Conservation (phyloP, 1,140 invertebrate species). For the Thereuonema tuberculata region DNA sequence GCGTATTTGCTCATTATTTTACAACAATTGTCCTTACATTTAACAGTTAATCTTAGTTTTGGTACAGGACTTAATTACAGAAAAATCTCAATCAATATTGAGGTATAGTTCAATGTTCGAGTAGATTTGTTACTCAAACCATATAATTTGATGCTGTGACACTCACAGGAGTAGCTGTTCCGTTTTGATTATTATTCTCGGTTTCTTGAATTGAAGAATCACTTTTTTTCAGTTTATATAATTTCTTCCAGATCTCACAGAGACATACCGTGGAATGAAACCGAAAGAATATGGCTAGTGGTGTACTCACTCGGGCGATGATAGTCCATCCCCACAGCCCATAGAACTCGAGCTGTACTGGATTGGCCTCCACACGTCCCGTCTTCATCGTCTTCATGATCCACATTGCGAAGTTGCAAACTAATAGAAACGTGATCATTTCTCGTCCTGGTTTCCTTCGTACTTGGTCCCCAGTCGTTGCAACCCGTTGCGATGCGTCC, state of each 20-base stretch:
- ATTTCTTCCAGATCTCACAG: constrained; percentile 94
- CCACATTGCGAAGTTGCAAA: constrained; percentile 89
- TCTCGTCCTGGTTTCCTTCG: constrained; percentile 65
- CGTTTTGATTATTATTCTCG: too few relatives aligned
- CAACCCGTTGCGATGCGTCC: constrained; percentile 32
- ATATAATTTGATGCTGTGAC: too few relatives aligned
- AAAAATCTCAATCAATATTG: too few relatives aligned
- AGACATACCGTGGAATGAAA: constrained; percentile 93
- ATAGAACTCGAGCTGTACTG: constrained; percentile 82
- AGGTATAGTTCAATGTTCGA: too few relatives aligned
- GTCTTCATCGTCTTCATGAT: constrained; percentile 84
- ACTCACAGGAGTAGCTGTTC: too few relatives aligned
- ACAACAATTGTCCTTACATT: too few relatives aligned
- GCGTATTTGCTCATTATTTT: too few relatives aligned
- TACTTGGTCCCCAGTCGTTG: constrained; percentile 23
- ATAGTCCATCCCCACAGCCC: constrained; percentile 94
- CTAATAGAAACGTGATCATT: constrained; percentile 77
- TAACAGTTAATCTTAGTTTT: too few relatives aligned
- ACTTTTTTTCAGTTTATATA: constrained; percentile 63
- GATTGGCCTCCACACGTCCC: constrained; percentile 73
- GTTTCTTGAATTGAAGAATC: too few relatives aligned
- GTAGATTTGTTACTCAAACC: too few relatives aligned
- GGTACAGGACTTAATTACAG: too few relatives aligned
- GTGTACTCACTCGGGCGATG: constrained; percentile 90
- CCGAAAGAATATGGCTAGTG: constrained; percentile 87